phyloP scores from a whole-genome alignment of 2,113 vertebrate genomes.

The Isichthys henryi region DNA sequence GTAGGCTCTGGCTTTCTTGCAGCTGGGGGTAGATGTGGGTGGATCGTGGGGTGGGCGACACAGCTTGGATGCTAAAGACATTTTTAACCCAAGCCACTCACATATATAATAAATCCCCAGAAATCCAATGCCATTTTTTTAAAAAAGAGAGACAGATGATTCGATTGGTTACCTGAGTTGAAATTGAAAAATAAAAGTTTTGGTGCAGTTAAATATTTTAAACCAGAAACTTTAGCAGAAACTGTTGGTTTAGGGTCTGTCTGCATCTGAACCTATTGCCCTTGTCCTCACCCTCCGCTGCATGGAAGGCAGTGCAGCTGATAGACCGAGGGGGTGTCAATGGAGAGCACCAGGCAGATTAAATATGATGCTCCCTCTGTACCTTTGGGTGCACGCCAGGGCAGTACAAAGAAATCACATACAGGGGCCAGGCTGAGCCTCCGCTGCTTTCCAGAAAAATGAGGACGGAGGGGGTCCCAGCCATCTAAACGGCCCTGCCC shows the following conservation, averaged over 20 bases:
- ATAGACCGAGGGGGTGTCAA: background rate
- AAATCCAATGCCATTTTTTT: background rate
- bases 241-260: background rate
- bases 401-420: background rate
- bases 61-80: background rate
- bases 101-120: background rate
- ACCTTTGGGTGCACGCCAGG: background rate
- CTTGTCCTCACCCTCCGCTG: background rate
- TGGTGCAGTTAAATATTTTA: background rate
- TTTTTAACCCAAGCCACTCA: background rate
- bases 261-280: background rate
- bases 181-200: background rate
- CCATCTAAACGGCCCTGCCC: background rate
- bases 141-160: background rate
- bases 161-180: background rate
- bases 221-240: background rate
- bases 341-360: background rate
- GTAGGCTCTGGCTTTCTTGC: background rate
- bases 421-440: background rate
- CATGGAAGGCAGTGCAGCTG: too few species aligned
- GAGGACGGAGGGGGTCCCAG: background rate
- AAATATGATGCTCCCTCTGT: background rate
- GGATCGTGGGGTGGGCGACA: background rate
- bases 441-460: background rate
- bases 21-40: background rate